These are phyloP conservation scores for Hemichromis elongatus DNA, from an alignment of 2,113 vertebrate species.

Conservation along the genomic window DNA sequence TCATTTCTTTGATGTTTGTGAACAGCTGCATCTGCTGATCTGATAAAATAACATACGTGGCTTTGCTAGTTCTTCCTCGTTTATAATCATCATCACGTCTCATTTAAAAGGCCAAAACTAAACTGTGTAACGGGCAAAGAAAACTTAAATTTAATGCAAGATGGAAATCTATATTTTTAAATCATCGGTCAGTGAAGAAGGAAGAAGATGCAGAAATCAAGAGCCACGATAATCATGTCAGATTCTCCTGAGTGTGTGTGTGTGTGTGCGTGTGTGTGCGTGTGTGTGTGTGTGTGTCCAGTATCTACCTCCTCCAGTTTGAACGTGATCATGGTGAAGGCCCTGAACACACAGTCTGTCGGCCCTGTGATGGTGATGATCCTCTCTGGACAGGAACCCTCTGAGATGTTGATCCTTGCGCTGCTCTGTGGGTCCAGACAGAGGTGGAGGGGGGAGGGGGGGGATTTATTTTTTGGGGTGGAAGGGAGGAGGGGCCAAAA, in stretches of 20 bases:
- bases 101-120: background rate
- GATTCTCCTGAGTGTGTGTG: background rate
- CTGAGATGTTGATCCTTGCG: slow-evolving; percentile 90
- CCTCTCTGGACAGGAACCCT: slow-evolving; percentile 88
- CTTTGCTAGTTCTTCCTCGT: background rate
- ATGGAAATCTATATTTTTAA: background rate
- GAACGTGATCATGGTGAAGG: slow-evolving; percentile 90
- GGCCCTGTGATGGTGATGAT: slow-evolving; percentile 93
- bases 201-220: background rate
- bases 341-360: slow-evolving; percentile 84
- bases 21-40: background rate
- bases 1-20: background rate
- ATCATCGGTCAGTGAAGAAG: background rate
- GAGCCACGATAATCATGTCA: background rate
- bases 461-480: background rate
- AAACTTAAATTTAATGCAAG: background rate
- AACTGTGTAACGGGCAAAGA: background rate
- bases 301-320: slow-evolving; percentile 85
- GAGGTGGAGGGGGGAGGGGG: background rate
- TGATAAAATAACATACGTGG: background rate
- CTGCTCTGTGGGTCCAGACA: slow-evolving; percentile 77
- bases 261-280: background rate
- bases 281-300: background rate
- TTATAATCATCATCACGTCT: background rate
- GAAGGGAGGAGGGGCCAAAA: background rate